Evolutionary conservation across 2,113 vertebrate species (phyloP).

Genomic region (Ammodramus savannarum): DNA sequence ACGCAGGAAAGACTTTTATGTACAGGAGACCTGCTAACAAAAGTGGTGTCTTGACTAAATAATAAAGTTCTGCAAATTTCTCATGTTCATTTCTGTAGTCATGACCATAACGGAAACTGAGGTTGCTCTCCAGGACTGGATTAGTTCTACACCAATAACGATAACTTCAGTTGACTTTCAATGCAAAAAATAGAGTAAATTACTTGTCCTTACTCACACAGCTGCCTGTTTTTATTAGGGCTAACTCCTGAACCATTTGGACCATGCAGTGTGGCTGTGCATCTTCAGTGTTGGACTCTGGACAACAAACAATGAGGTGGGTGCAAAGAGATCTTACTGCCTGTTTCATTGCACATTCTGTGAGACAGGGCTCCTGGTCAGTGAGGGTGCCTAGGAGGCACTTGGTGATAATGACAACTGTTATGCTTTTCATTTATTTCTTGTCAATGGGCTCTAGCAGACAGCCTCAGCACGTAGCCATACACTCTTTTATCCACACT

Average conservation of each 20-base stretch:
- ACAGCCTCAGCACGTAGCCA: background rate
- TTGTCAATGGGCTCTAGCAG: background rate
- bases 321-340: background rate
- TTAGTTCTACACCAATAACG: background rate
- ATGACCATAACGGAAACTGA: background rate
- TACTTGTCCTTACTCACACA: background rate
- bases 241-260: background rate
- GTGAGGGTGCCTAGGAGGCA: background rate
- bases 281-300: background rate
- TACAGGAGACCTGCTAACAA: background rate
- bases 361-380: background rate
- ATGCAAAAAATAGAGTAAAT: background rate
- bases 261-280: background rate
- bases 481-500: constrained; percentile 35
- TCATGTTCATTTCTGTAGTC: background rate
- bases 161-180: background rate
- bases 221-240: background rate
- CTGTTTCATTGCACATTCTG: background rate
- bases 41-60: background rate
- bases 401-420: background rate
- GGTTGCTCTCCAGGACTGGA: background rate
- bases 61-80: background rate
- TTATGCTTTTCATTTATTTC: background rate
- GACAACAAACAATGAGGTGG: background rate
- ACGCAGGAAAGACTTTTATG: background rate